These are phyloP conservation scores for Patagioenas fasciata DNA, from an alignment of 2,113 vertebrate species.

Conservation along the genomic window DNA sequence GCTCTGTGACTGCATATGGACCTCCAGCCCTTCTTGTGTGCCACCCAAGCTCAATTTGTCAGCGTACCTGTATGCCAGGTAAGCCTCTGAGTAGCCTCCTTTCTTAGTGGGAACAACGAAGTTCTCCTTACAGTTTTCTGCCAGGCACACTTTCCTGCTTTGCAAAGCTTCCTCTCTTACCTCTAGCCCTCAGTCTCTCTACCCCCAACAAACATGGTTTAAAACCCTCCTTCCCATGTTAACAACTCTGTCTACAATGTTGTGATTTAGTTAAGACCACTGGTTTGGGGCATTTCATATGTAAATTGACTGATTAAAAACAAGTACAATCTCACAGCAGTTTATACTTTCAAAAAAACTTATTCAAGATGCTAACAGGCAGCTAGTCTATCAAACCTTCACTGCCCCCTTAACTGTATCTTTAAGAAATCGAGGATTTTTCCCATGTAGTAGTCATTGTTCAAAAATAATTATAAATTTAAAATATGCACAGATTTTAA, in stretches of 20 bases:
- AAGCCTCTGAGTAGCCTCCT: background rate
- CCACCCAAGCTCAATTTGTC: background rate
- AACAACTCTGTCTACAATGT: background rate
- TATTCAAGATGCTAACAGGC: background rate
- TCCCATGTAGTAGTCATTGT: background rate
- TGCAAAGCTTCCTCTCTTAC: background rate
- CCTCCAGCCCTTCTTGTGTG: background rate
- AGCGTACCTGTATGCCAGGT: background rate
- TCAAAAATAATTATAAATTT: background rate
- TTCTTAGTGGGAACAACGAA: background rate
- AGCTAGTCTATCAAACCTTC: background rate
- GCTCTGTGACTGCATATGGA: accelerated
- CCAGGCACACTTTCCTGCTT: accelerated
- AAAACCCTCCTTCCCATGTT: background rate
- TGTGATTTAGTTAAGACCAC: background rate
- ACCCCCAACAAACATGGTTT: background rate
- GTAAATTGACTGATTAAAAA: background rate
- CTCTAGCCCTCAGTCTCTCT: background rate
- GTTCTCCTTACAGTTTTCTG: background rate
- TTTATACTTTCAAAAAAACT: background rate
- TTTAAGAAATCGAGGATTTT: background rate
- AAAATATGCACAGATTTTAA: background rate
- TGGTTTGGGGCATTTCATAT: background rate
- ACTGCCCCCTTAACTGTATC: background rate
- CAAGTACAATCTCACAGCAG: background rate